phyloP scores from a whole-genome alignment of 2,888 invertebrate genomes.

The Acleris holmiana region DNA sequence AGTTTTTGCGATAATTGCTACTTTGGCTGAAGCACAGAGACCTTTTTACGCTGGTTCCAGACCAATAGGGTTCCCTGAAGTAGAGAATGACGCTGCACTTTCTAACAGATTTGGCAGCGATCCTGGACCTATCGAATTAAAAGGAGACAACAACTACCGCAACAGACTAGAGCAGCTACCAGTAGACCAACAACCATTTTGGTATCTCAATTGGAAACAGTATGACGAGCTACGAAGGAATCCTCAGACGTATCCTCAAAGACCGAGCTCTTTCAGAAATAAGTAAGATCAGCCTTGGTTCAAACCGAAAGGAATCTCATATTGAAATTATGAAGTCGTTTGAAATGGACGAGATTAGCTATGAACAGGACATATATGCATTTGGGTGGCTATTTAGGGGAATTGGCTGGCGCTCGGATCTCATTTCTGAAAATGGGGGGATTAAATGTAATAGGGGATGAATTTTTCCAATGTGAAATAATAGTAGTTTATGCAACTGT shows the following conservation, averaged over 20 bases:
- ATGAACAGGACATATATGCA: conserved; percentile 5
- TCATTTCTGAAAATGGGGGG: conserved; percentile 7
- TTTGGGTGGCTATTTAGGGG: conserved; percentile 15
- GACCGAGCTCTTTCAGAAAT: conserved; percentile 52
- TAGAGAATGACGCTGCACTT: conserved; percentile 60
- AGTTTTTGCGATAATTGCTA: conserved; percentile 52
- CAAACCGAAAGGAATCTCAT: not conserved
- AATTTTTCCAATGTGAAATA: too few species aligned
- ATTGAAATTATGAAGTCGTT: not conserved
- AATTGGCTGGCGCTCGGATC: conserved; percentile 18
- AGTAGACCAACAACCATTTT: conserved; percentile 86
- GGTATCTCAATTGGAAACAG: conserved; percentile 86
- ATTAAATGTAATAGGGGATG: too few species aligned
- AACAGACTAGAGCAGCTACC: conserved; percentile 85
- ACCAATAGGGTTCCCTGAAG: conserved; percentile 85
- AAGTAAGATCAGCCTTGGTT: conserved; percentile 7
- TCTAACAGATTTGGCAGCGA: conserved; percentile 80
- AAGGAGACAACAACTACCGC: conserved; percentile 82
- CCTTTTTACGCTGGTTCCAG: conserved; percentile 86
- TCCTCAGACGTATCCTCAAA: conserved; percentile 62
- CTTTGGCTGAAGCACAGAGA: conserved; percentile 81
- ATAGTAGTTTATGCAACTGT: too few species aligned
- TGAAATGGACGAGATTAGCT: conserved; percentile 12
- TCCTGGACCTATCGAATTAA: conserved; percentile 84
- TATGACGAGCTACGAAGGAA: conserved; percentile 82